These are phyloP conservation scores for Nannobrachium achirus DNA, from an alignment of 2,113 vertebrate genomes.

Conservation along the genomic window DNA sequence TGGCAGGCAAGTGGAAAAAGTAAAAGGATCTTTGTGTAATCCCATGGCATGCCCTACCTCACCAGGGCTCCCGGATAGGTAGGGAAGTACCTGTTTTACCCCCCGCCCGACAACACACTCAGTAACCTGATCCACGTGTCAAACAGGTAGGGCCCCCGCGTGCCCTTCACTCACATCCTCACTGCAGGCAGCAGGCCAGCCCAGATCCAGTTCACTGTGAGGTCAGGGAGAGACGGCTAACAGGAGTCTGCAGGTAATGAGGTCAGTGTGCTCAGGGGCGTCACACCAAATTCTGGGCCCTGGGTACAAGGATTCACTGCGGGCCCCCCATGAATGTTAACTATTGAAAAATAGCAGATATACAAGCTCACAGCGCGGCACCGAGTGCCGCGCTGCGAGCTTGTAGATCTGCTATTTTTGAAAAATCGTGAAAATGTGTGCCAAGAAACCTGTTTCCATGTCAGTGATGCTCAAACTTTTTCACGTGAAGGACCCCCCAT, in stretches of 20 bases:
- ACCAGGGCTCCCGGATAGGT: slow-evolving; percentile 23
- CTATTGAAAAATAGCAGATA: too few relatives aligned
- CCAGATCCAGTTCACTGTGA: neutral
- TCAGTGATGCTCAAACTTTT: too few relatives aligned
- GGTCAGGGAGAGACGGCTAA: slow-evolving; percentile 18
- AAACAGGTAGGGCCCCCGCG: slow-evolving; percentile 33
- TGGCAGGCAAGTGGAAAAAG: slow-evolving; percentile 50
- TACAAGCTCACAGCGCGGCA: too few relatives aligned
- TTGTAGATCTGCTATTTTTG: too few relatives aligned
- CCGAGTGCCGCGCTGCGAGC: too few relatives aligned
- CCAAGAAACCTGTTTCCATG: too few relatives aligned
- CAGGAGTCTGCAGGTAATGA: slow-evolving; percentile 17
- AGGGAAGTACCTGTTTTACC: slow-evolving; percentile 59
- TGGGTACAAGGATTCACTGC: too few relatives aligned
- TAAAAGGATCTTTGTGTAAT: slow-evolving; percentile 61
- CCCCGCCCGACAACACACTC: slow-evolving; percentile 22
- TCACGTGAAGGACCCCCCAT: too few relatives aligned
- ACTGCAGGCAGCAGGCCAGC: slow-evolving; percentile 20
- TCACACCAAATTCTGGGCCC: too few relatives aligned
- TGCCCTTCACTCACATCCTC: slow-evolving; percentile 20
- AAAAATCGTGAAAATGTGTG: too few relatives aligned
- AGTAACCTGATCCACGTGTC: slow-evolving; percentile 55
- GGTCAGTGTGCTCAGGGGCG: slow-evolving; percentile 16
- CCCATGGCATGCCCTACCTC: slow-evolving; percentile 28
- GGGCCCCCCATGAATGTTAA: too few relatives aligned